Percentiles rank a stretch among this genome's conserved stretches.
Conservation (phyloP, 2,797 vertebrate genomes). For the Crotalus adamanteus region DNA sequence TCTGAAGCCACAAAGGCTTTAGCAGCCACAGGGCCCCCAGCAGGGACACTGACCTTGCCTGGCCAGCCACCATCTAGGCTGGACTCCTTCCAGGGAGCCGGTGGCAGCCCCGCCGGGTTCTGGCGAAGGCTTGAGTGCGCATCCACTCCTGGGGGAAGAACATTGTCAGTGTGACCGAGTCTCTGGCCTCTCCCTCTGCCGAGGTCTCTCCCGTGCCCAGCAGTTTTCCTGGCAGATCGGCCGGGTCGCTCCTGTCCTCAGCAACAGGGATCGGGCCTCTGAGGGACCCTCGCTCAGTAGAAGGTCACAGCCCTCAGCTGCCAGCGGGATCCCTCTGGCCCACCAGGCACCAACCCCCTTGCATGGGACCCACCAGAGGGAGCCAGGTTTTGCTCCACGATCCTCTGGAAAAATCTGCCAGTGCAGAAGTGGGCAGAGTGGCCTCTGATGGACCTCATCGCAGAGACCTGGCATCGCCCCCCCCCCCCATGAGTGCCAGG, state of each 20-base stretch:
- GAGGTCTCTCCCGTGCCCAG: not conserved
- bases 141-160: conserved; percentile 49
- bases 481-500: not conserved
- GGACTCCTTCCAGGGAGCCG: conserved; percentile 84
- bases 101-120: conserved; percentile 64
- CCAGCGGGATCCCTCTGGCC: not conserved
- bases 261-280: not conserved
- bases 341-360: not conserved
- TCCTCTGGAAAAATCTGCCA: not conserved
- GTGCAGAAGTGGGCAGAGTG: not conserved
- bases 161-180: fast-evolving
- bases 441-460: not conserved
- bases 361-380: not conserved
- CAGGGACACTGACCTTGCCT: conserved; percentile 58
- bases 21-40: not conserved
- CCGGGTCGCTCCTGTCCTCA: not conserved
- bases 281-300: not conserved
- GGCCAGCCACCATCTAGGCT: conserved; percentile 78
- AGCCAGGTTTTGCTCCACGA: not conserved
- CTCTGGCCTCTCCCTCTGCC: not conserved
- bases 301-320: not conserved
- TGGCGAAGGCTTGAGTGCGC: conserved; percentile 52
- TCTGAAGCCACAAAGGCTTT: not conserved
- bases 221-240: not conserved
- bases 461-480: not conserved